phyloP scores from a whole-genome alignment of 2,113 vertebrate genomes.

The Muntiacus reevesi region DNA sequence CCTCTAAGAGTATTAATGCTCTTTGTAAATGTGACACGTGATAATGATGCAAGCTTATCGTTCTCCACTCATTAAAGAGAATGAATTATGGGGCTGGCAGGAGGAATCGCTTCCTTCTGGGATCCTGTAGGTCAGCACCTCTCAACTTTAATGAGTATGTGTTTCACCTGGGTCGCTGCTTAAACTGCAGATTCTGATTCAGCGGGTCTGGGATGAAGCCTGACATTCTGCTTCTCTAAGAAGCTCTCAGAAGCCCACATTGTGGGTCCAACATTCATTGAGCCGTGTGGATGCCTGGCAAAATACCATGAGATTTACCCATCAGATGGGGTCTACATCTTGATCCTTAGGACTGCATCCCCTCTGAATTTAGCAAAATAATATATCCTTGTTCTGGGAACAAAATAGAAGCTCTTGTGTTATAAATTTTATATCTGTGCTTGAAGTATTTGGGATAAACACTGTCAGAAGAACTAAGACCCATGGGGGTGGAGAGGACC shows the following conservation, averaged over 20 bases:
- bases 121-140: not conserved
- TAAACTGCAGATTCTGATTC: not conserved
- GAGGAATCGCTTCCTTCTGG: not conserved
- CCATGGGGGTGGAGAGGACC: not conserved
- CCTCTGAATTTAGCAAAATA: not conserved
- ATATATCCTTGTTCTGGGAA: not conserved
- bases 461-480: not conserved
- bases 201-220: not conserved
- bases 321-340: not conserved
- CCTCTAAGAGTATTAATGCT: not conserved
- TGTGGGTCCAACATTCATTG: not conserved
- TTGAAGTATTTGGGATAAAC: not conserved
- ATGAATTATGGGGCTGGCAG: not conserved
- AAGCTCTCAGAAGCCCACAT: fast-evolving
- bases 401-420: not conserved
- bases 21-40: not conserved
- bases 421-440: not conserved
- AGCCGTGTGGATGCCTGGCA: not conserved
- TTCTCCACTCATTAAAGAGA: not conserved
- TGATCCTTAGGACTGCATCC: not conserved
- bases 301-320: not conserved
- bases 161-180: not conserved
- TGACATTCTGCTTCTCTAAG: not conserved
- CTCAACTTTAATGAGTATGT: not conserved
- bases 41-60: not conserved